Base-by-base conservation (phyloP, 2,797 vertebrate species). In the Vireo griseus region DNA sequence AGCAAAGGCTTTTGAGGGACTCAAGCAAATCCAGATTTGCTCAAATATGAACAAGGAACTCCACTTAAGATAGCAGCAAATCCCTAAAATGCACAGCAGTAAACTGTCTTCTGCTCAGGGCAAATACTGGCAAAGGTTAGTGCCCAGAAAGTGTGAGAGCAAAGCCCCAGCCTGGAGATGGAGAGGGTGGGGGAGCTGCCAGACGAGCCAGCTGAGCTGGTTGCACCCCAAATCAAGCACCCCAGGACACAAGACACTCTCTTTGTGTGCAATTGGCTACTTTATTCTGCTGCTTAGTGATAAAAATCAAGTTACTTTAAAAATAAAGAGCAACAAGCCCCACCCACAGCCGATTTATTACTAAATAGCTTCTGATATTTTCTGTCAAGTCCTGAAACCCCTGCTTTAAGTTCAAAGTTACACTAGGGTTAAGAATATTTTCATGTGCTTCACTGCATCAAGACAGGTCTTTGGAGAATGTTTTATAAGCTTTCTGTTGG, bases 401-500 rank as follows among this genome's bases (percentile, higher is more conserved):
- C 0, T 74, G 15, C 25, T 88, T 67, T 74, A 72, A 62, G 31
- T 77, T 85, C 57, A 75, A 89, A 86, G 42, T 86, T 65, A 68
- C 14, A 10, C 44, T 48, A 66, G 90, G 66, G 75, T 75, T 92
- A 95, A 91, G 47, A 8, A 1, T 58, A 61, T 68, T 92, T 82
- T 91, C 58, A 61, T 68, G 75, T 86, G 67, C 31, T 77, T 87
- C 16, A 21, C 18, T 86, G 61, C 65, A 72, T 54, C 71, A 80
- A 54, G 77, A 47, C 42, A 75, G 11, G 42, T 85, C 90, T 88
- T 93, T n/a, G 55, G 92, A 95, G 91, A 93, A 67, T 22, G 57
- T 35, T 92, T 65, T 63, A n/a, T 83, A 91, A 93, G 75, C 78
- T 51, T 92, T 91, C 68, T 94, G 37, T 47, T 79, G 75, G 72